phyloP scores from a whole-genome alignment of 2,888 invertebrate species.

The Lumbricus terrestris region DNA sequence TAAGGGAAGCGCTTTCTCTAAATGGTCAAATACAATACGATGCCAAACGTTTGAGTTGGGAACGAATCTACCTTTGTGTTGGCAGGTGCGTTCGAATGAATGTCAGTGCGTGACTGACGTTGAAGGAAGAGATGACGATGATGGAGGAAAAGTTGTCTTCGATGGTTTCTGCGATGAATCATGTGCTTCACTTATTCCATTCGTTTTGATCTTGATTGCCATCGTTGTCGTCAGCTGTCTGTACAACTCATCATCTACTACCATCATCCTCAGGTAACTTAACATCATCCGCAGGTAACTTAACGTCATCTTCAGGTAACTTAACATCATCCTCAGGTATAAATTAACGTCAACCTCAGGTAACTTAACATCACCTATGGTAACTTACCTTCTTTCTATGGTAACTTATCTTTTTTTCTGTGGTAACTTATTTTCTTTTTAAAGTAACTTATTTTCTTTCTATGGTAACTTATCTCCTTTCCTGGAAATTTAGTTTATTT shows the following conservation, averaged over 20 bases:
- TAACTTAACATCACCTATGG: too few relatives aligned
- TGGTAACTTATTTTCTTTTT: not conserved
- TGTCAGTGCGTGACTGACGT: not conserved
- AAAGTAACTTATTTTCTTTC: too few relatives aligned
- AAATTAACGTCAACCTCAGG: too few relatives aligned
- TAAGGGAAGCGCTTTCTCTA: too few relatives aligned
- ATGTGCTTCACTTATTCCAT: slow-evolving; percentile 17
- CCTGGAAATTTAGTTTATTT: not conserved
- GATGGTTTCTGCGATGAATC: slow-evolving; percentile 19
- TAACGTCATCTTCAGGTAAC: not conserved
- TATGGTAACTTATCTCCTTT: not conserved
- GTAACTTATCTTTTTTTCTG: too few relatives aligned
- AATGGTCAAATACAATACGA: too few relatives aligned
- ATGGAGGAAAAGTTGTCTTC: not conserved
- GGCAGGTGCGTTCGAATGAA: not conserved
- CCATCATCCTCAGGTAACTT: not conserved
- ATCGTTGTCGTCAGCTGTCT: not conserved
- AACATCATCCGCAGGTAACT: not conserved
- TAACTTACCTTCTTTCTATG: too few relatives aligned
- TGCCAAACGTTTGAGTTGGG: too few relatives aligned
- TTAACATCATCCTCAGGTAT: not conserved
- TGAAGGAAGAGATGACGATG: not conserved
- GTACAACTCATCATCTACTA: slow-evolving; percentile 25
- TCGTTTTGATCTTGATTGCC: not conserved
- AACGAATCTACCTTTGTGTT: not conserved